Base-by-base conservation (phyloP, 35 echinoderm and acorn worm genomes). In the Lytechinus pictus region DNA sequence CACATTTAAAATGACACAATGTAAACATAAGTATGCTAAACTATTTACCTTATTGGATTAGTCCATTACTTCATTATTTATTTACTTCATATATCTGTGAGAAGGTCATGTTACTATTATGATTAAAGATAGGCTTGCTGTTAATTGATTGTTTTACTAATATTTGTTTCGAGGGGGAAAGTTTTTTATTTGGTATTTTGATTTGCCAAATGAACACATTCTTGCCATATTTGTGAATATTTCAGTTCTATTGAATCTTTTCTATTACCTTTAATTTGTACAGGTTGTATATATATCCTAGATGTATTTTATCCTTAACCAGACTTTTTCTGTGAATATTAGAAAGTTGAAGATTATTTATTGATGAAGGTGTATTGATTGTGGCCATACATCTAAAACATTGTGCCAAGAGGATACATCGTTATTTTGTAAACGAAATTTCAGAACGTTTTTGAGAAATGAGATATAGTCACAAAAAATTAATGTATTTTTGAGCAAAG, bases 271-370 rank as follows among this genome's bases (percentile, higher is more conserved):
- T 1, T 58, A 19, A n/a, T 79, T 79, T 79, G 66, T 79, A 24
- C 66, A 79, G 66, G 19, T n/a, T 79, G 66, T 71, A 24, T 79
- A 79, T 60, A 60, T 79, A 79, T 24, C 66, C 66, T 14, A 79
- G 66, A n/a, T 4, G 19, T 79, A 4, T 79, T 14, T 79, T 79
- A 3, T 24, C 66, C 66, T 7, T 79, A 79, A 4, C 66, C 66
- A 79, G 66, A 79, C 6, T 79, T 79, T 79, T 79, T 24, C 24
- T 24, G n/a, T 79, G 21, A 79, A 24, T 79, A 16, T 79, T 79
- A 79, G 66, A 79, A 79, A 79, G 66, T 79, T 79, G n/a, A 16
- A 79, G 66, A 79, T 24, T 79, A 79, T 79, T 79, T 79, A 79
- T 24, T 79, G n/a, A 24, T 79, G 19, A 79, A 44, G 33, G 33